Percentiles rank a stretch among this genome's conserved stretches.
phyloP scores from a whole-genome alignment of 2,797 vertebrate genomes.

The Syncerus caffer region DNA sequence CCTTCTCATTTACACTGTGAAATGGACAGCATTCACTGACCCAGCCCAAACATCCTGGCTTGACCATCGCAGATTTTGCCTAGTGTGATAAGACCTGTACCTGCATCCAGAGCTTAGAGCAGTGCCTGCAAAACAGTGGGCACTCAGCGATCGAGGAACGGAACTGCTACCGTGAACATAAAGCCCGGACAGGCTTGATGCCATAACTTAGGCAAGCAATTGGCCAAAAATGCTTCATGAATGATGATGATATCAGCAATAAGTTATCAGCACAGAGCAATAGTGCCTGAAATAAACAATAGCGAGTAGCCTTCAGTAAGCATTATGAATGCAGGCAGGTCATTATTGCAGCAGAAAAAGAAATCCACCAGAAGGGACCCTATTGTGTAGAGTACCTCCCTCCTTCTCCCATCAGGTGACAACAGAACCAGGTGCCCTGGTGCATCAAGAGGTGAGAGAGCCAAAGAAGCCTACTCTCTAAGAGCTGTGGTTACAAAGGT shows the following conservation, averaged over 20 bases:
- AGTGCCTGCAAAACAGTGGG: accelerated
- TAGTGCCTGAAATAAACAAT: background rate
- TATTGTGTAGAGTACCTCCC: accelerated
- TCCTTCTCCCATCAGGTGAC: background rate
- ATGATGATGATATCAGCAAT: background rate
- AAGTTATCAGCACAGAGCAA: background rate
- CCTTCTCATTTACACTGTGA: background rate
- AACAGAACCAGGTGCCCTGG: background rate
- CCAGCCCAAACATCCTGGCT: background rate
- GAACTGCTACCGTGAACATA: accelerated
- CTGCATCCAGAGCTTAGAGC: background rate
- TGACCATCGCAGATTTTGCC: accelerated
- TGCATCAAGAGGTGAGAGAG: background rate
- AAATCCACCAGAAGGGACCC: accelerated
- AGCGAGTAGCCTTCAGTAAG: background rate
- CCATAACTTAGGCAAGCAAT: accelerated
- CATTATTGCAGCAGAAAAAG: background rate
- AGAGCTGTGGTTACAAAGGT: background rate
- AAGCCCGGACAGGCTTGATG: background rate
- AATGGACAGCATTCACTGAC: background rate
- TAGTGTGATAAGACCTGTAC: background rate
- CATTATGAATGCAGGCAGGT: background rate
- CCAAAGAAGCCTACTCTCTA: background rate
- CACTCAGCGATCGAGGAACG: accelerated
- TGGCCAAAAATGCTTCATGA: background rate